Evolutionary conservation across 1,140 invertebrate genomes (phyloP), one percentile per base, ranked within the genome.

Genomic region (Pygmarrhopalites habei): DNA sequence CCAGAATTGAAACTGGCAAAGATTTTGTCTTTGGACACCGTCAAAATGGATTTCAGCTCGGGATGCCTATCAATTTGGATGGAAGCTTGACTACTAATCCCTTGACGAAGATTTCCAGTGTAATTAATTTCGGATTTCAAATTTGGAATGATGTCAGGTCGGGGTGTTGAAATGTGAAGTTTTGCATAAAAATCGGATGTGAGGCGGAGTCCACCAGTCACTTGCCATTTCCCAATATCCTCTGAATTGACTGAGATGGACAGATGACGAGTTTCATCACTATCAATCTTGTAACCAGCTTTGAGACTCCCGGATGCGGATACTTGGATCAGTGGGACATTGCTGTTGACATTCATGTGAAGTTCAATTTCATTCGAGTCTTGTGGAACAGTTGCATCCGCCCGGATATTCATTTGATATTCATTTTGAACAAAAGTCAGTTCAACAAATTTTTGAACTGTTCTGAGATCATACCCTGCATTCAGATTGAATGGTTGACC

Each of bases 311-410:
- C 68, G 1, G 64, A 67, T 15, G 62, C 56, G 5, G 64, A 58
- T 15, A 70, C 30, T 15, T 58, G 14, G 10, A 65, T 26, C 23
- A 56, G 17, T 23, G 68, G 65, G n/a, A 70, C 60, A 39, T 61
- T 70, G 52, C 68, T 70, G 14, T 65, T 58, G 1, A 67, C 65
- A 47, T 59, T 65, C 32, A 67, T 47, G 3, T 57, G 19, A 1
- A 70, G 35, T 26, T 67, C 65, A n/a, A 67, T 62, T 53, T 65
- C 53, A 23, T 60, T 52, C 2, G 60, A 55, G 43, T 62, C 49
- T 1, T 28, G 14, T 2, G 68, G 65, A 19, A 67, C 44, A 14
- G 60, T 44, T 0, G 63, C 60, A 39, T 46, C 19, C 3, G 55
- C 47, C 10, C 47, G 60, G 12, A 67, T 47, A 15, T 47, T 60